Evolutionary conservation across 2,113 vertebrate species (phyloP).

Genomic region (Galbula dea): DNA sequence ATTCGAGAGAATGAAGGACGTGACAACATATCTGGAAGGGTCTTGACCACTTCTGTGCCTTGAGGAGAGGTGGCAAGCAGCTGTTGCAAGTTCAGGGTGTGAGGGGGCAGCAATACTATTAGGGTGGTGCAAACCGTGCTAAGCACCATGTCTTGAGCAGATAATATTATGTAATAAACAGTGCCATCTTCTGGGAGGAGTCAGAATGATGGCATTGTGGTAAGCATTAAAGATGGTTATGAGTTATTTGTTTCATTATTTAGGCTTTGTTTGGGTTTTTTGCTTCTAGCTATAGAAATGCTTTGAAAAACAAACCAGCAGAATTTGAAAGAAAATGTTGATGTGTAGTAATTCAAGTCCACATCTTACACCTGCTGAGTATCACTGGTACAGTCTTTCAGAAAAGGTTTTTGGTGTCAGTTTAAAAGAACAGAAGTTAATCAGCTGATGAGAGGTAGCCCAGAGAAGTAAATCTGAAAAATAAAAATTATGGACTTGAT

Average conservation of each 20-base stretch:
- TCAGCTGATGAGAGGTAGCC: neutral
- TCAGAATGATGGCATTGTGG: neutral
- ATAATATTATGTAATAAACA: slow-evolving; percentile 40
- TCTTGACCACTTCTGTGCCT: neutral
- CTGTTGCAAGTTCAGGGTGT: neutral
- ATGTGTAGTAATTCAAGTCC: neutral
- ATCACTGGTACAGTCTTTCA: neutral
- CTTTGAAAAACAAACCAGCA: neutral
- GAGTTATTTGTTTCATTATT: neutral
- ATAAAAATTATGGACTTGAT: neutral
- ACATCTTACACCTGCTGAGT: neutral
- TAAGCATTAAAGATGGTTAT: neutral
- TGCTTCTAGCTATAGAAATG: neutral
- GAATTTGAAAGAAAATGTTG: neutral
- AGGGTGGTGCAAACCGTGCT: neutral
- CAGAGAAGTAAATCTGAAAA: neutral
- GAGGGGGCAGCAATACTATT: neutral
- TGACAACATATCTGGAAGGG: neutral
- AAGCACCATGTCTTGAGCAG: neutral
- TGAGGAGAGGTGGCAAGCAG: neutral
- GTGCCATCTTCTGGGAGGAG: slow-evolving; percentile 65
- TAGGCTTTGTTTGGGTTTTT: neutral
- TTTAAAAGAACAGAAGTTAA: neutral
- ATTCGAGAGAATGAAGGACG: neutral
- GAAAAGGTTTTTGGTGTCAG: neutral